These are phyloP conservation scores for Sebastes kiyomatsui DNA, from an alignment of 2,797 vertebrate genomes.

Conservation along the genomic window DNA sequence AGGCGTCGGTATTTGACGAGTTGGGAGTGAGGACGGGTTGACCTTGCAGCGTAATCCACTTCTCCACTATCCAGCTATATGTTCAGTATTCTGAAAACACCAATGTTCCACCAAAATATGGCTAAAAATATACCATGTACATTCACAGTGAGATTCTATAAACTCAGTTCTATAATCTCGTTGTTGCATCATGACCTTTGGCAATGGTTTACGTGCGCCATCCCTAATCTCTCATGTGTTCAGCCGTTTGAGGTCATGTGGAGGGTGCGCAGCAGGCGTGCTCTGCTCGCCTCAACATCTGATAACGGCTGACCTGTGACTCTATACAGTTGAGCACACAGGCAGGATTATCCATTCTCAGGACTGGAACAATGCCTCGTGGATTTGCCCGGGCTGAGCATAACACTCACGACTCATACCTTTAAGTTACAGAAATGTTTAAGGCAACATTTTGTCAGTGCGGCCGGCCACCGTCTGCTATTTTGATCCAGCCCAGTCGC, in stretches of 20 bases:
- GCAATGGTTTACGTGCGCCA: neutral
- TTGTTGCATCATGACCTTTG: constrained; percentile 11
- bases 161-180: neutral
- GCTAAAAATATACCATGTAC: no score
- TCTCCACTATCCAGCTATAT: neutral
- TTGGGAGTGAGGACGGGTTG: no score
- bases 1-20: no score
- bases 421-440: neutral
- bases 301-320: constrained; percentile 41
- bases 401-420: neutral
- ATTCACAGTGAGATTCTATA: neutral
- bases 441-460: neutral
- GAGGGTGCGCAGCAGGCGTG: neutral
- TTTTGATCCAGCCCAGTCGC: neutral
- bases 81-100: neutral
- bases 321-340: constrained; percentile 3
- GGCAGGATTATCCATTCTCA: constrained; percentile 34
- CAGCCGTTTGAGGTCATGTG: neutral
- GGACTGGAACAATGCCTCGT: neutral
- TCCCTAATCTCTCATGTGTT: constrained; percentile 20
- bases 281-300: constrained; percentile 20
- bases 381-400: neutral
- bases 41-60: neutral
- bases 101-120: neutral
- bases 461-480: neutral